Evolutionary conservation across 2,888 invertebrate genomes (phyloP).

Genomic region (Andrena bucephala): DNA sequence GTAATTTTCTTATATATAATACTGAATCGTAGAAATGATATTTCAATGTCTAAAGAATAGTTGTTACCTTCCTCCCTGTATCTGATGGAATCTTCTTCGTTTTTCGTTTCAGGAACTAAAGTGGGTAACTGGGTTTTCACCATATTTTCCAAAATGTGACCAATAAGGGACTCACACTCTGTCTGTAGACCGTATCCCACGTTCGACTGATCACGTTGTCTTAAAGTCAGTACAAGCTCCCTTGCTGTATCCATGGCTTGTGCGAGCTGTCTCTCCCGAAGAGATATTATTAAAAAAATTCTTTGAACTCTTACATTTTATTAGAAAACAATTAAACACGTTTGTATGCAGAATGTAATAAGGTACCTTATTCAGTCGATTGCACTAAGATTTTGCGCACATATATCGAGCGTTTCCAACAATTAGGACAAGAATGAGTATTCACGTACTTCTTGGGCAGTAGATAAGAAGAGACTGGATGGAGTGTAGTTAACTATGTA

Average conservation of each 20-base stretch:
- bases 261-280: conserved; percentile 6
- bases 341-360: conserved; percentile 11
- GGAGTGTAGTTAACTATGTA: conserved; percentile 76
- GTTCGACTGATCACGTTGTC: conserved; percentile 75
- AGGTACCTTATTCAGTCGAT: background rate
- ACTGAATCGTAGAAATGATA: conserved; percentile 8
- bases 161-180: conserved; percentile 80
- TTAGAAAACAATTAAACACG: conserved; percentile 6
- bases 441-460: conserved; percentile 39
- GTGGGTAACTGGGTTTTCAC: conserved; percentile 78
- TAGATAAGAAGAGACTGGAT: conserved; percentile 70
- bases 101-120: conserved; percentile 77
- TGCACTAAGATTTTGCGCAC: background rate
- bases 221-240: conserved; percentile 79
- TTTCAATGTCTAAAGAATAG: conserved; percentile 2
- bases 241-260: conserved; percentile 79
- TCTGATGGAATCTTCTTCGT: conserved; percentile 77
- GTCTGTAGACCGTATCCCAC: conserved; percentile 82
- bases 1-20: conserved; percentile 19
- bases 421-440: conserved; percentile 7
- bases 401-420: conserved; percentile 17
- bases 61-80: conserved; percentile 81
- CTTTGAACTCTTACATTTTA: background rate
- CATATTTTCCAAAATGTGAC: conserved; percentile 82
- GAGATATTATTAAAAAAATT: conserved; percentile 3